phyloP scores from a whole-genome alignment of 2,888 invertebrate species.

The Belgica antarctica region DNA sequence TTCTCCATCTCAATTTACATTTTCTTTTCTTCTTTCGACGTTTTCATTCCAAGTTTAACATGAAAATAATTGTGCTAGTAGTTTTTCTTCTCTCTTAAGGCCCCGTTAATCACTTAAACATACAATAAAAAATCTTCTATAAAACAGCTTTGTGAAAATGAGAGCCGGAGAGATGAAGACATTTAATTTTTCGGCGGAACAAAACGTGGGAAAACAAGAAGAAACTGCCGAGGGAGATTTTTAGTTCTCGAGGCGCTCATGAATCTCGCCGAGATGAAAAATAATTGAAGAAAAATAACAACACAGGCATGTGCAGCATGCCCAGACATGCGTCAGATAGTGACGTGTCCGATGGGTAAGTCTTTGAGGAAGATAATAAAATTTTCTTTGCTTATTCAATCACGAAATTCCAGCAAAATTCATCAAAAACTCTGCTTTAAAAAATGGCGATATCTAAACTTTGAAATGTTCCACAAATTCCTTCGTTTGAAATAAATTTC shows the following conservation, averaged over 20 bases:
- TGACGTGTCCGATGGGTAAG: too few species aligned
- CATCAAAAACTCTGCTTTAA: too few species aligned
- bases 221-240: background rate
- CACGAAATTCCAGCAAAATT: too few species aligned
- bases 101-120: constrained; percentile 29
- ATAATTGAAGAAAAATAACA: background rate
- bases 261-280: background rate
- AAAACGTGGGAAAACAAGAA: background rate
- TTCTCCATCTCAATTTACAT: background rate
- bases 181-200: background rate
- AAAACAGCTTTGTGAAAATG: background rate
- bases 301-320: too few species aligned
- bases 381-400: too few species aligned
- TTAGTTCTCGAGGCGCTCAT: constrained; percentile 3
- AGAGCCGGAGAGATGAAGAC: constrained; percentile 5
- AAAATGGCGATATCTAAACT: too few species aligned
- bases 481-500: too few species aligned
- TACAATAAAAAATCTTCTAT: background rate
- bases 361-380: too few species aligned
- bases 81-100: background rate
- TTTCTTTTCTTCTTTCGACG: background rate
- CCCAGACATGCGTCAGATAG: too few species aligned
- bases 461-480: too few species aligned
- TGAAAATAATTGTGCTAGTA: background rate
- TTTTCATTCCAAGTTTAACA: background rate